Percentiles rank a stretch among this genome's conserved stretches.
Evolutionary conservation across 2,113 vertebrate species (phyloP).

Genomic region (Saguinus midas): DNA sequence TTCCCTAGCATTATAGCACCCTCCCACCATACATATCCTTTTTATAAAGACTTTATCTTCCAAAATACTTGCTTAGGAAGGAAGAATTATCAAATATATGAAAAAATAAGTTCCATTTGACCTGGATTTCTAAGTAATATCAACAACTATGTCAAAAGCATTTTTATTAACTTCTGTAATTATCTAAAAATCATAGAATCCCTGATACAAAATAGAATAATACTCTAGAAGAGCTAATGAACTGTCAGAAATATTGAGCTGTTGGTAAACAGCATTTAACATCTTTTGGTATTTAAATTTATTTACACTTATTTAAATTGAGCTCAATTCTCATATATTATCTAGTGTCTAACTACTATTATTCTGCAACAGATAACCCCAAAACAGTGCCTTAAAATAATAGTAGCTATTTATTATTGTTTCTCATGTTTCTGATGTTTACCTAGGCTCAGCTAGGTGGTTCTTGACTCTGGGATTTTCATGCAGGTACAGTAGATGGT

Average conservation of each 20-base stretch:
- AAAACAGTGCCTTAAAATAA: not conserved
- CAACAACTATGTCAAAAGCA: not conserved
- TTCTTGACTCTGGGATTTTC: not conserved
- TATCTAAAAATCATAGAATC: not conserved
- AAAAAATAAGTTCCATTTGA: not conserved
- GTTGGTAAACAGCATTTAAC: not conserved
- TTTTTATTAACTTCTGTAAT: not conserved
- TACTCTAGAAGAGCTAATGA: not conserved
- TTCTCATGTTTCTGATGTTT: not conserved
- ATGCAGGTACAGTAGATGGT: fast-evolving
- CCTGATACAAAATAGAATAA: not conserved
- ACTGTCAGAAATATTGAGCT: not conserved
- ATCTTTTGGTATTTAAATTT: not conserved
- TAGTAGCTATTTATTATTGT: not conserved
- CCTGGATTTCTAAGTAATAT: not conserved
- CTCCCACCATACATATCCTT: not conserved
- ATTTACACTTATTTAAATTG: not conserved
- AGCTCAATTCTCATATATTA: not conserved
- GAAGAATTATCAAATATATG: not conserved
- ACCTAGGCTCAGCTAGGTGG: not conserved
- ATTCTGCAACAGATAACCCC: not conserved
- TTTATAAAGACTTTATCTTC: not conserved
- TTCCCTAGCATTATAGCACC: not conserved
- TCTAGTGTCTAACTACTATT: not conserved
- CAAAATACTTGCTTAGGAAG: not conserved